Percentiles rank a stretch among this genome's conserved stretches.
Evolutionary conservation across 2,113 vertebrate species (phyloP).

Genomic region (Trematocara marginatum): DNA sequence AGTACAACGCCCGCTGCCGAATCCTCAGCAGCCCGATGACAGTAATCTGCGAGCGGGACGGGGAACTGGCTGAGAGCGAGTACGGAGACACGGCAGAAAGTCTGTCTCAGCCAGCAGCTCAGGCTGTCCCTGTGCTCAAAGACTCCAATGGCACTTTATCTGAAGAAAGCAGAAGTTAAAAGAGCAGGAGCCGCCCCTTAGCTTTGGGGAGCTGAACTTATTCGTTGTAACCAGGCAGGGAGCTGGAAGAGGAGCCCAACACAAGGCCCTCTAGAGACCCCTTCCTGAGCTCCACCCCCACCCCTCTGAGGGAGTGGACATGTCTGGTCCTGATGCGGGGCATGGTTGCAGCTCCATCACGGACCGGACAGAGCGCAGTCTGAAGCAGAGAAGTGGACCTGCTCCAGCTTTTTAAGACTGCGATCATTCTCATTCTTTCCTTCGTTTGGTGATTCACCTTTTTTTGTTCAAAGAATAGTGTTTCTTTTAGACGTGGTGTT

Average conservation of each 20-base stretch:
- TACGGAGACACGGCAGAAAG: conserved; percentile 55
- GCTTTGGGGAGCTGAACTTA: conserved; percentile 19
- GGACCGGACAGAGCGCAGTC: conserved; percentile 1
- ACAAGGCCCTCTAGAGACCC: conserved; percentile 7
- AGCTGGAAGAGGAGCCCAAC: conserved; percentile 4
- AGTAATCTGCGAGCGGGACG: conserved; percentile 92
- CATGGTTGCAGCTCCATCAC: not conserved
- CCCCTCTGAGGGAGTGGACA: conserved; percentile 8
- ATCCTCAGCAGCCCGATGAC: conserved; percentile 98
- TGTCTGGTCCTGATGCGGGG: conserved; percentile 5
- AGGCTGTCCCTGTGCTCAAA: conserved; percentile 19
- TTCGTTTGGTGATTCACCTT: conserved; percentile 30
- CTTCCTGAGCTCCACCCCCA: not conserved
- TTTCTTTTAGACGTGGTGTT: conserved; percentile 33
- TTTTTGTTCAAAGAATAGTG: conserved; percentile 31
- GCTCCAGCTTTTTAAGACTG: conserved; percentile 36
- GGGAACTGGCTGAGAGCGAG: conserved; percentile 76
- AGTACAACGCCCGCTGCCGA: conserved; percentile 86
- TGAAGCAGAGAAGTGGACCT: conserved; percentile 41
- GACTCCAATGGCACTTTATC: conserved; percentile 74
- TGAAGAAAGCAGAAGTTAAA: conserved; percentile 71
- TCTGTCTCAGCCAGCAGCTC: not conserved
- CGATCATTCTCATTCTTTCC: conserved; percentile 6
- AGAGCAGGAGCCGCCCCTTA: not conserved
- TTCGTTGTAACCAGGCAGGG: conserved; percentile 3